A percentile compares a stretch with the other conserved stretches of the same genome.
phyloP scores from a whole-genome alignment of 2,113 vertebrate species.

The Sylvietta virens region DNA sequence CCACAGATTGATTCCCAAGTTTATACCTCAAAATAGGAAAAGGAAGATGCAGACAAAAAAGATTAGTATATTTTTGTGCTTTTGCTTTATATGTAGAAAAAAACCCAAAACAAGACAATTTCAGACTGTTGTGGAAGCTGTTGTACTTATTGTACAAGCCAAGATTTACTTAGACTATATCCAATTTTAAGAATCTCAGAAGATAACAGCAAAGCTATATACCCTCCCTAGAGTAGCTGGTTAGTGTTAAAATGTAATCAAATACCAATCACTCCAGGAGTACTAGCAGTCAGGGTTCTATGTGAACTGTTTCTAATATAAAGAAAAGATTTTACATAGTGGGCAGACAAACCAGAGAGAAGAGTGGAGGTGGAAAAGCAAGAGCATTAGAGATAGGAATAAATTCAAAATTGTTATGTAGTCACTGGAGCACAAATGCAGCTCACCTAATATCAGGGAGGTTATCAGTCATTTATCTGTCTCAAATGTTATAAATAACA shows the following conservation, averaged over 20 bases:
- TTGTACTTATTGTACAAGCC: not conserved
- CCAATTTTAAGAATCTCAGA: not conserved
- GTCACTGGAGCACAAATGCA: slow-evolving; percentile 5
- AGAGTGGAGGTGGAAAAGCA: not conserved
- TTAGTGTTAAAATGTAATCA: not conserved
- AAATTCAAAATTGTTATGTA: not conserved
- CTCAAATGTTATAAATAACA: slow-evolving; percentile 32
- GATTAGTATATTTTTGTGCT: not conserved
- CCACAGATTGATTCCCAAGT: not conserved
- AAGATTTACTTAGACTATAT: not conserved
- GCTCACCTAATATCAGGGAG: not conserved
- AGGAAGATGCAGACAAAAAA: not conserved
- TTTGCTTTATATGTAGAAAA: not conserved
- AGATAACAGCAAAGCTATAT: not conserved
- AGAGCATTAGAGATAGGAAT: not conserved
- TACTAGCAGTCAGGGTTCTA: slow-evolving; percentile 1
- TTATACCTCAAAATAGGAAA: not conserved
- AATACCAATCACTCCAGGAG: not conserved
- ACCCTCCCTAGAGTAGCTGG: not conserved
- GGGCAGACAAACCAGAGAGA: not conserved
- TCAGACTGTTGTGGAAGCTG: not conserved
- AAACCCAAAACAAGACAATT: not conserved
- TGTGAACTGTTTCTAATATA: not conserved
- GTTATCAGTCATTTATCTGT: slow-evolving; percentile 47
- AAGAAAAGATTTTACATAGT: not conserved